A percentile compares a stretch with the other conserved stretches of the same genome.
Evolutionary conservation across 1,140 invertebrate genomes (phyloP).

Genomic region (Anastatus disparis): DNA sequence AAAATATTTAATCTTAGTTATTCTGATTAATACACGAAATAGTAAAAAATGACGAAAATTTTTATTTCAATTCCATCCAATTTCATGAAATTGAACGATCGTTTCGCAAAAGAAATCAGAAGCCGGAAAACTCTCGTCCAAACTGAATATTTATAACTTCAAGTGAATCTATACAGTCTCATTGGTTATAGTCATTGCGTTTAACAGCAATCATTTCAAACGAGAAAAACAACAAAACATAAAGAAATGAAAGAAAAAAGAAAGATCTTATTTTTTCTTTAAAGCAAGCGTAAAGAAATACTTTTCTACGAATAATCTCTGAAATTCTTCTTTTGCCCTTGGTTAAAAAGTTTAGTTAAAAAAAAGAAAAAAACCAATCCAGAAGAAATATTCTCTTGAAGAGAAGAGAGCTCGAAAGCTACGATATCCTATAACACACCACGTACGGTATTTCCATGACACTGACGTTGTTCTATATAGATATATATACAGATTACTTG

Average conservation of each 20-base stretch:
- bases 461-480: no score
- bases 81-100: not conserved
- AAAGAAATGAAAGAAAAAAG: not conserved
- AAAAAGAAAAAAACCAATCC: no score
- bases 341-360: no score
- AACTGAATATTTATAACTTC: slow-evolving; percentile 1
- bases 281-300: slow-evolving; percentile 24
- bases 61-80: not conserved
- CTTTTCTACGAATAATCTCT: slow-evolving; percentile 36
- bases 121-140: not conserved
- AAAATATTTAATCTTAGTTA: no score
- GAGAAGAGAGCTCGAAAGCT: no score
- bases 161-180: slow-evolving; percentile 18
- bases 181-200: slow-evolving; percentile 1
- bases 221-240: no score
- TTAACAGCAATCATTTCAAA: not conserved
- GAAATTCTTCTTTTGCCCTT: not conserved
- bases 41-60: no score
- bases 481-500: no score
- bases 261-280: not conserved
- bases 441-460: no score
- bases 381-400: no score
- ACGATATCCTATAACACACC: no score
- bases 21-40: no score
- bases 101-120: not conserved